Conservation (phyloP, 2,797 vertebrate species). For the Gorsachius magnificus region DNA sequence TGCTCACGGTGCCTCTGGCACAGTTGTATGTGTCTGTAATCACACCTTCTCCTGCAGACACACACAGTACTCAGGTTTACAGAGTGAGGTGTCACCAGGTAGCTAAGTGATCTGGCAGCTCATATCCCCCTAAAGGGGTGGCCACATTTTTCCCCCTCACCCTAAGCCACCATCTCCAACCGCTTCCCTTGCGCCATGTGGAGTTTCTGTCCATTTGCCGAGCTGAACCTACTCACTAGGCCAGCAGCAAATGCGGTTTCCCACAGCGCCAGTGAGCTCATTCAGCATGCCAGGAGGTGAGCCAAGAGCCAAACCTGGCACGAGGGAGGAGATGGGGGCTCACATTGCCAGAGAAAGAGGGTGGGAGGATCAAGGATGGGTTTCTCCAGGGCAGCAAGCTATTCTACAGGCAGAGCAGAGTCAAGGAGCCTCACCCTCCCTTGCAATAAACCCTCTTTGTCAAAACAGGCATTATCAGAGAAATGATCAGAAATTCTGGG, state of each 20-base stretch:
- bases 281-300: not conserved
- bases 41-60: not conserved
- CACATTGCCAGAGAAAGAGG: not conserved
- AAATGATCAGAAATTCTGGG: not conserved
- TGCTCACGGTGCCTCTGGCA: not conserved
- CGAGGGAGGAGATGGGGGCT: not conserved
- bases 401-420: not conserved
- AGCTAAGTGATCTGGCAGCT: not conserved
- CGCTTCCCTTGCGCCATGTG: not conserved
- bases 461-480: not conserved
- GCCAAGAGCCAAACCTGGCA: not conserved
- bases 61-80: not conserved
- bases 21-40: not conserved
- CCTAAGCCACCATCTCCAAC: not conserved
- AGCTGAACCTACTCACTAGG: not conserved
- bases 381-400: not conserved
- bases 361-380: not conserved
- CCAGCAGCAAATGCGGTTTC: not conserved
- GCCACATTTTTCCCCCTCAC: not conserved
- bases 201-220: not conserved
- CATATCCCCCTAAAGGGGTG: not conserved
- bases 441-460: conserved; percentile 1
- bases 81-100: not conserved
- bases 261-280: not conserved
- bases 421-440: not conserved